Evolutionary conservation across 2,113 vertebrate species (phyloP), one percentile per base, ranked within the genome.

Genomic region (Neolamprologus falcicula): DNA sequence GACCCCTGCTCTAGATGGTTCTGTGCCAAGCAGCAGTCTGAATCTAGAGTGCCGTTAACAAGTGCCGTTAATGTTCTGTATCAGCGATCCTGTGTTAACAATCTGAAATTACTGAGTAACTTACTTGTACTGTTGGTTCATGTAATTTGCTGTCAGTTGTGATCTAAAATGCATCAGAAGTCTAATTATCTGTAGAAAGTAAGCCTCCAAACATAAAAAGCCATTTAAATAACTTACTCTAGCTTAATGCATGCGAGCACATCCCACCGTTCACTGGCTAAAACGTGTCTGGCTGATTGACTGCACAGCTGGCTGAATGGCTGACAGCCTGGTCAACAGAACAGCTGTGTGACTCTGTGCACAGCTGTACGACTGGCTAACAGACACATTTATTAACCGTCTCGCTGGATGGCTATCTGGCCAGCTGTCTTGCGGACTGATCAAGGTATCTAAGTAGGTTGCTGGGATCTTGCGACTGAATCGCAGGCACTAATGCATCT

Each of bases 301-400:
- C 63, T 83, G 73, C 35, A 71, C 86, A 90, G 86, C 78, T 90
- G 90, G 37, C 3, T 86, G 86, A 80, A 73, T 84, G 82, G 76
- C 85, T 86, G 61, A 54, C 12, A 31, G 82, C 53, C 21, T 80
- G 80, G 31, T 76, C 71, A 71, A 31, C 47, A 66, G 82, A 88
- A 88, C 91, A 92, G 91, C 92, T 94, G 91, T 61, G 21, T 88
- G 88, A 86, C 52, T 80, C 55, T 24, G 76, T 80, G 83, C 91
- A 92, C 91, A 93, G 89, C 92, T 92, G 90, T 78, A 89, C 37
- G 16, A 68, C 89, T 59, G 88, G 84, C 89, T 79, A 85, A 89
- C 57, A 84, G 83, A 84, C 85, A 87, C 45, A 85, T 71, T 86
- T 81, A 88, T 88, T 85, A 88, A 82, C 84, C 1, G 8, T 90